These are phyloP conservation scores for Gavia stellata DNA, from an alignment of 2,113 vertebrate genomes.

Conservation along the genomic window DNA sequence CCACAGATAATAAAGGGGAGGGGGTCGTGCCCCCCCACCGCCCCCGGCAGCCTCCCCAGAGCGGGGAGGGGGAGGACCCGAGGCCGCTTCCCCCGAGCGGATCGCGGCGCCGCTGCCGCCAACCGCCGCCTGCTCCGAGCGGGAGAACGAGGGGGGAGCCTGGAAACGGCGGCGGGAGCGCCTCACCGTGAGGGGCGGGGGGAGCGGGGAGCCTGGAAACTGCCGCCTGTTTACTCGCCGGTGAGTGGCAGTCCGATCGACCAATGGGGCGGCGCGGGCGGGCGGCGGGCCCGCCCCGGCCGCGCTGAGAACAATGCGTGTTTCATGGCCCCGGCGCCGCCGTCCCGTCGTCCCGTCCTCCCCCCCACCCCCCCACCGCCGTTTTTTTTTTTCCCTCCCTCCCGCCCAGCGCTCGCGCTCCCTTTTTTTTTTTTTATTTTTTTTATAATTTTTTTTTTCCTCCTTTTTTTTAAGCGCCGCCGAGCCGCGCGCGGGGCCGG, in stretches of 20 bases:
- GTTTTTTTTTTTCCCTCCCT: neutral
- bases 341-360: no score
- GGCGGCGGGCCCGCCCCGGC: conserved; percentile 40
- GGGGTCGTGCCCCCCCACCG: no score
- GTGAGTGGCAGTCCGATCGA: conserved; percentile 71
- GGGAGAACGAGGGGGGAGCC: conserved; percentile 58
- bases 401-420: neutral
- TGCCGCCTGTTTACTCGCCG: conserved; percentile 73
- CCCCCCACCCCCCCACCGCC: neutral
- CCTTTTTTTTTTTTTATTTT: neutral
- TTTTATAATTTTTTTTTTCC: conserved; percentile 39
- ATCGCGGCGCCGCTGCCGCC: neutral
- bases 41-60: neutral
- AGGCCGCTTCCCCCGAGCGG: neutral
- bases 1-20: neutral
- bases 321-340: conserved; percentile 82
- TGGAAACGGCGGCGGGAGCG: conserved; percentile 76
- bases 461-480: conserved; percentile 67
- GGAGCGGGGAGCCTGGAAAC: conserved; percentile 84
- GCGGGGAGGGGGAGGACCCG: neutral
- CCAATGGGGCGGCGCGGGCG: conserved; percentile 68
- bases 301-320: conserved; percentile 83
- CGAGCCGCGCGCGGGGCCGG: neutral
- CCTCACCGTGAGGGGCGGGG: conserved; percentile 60
- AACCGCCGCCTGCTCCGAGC: neutral